Evolutionary conservation across 2,113 vertebrate species (phyloP).

Genomic region (Butorides virescens): DNA sequence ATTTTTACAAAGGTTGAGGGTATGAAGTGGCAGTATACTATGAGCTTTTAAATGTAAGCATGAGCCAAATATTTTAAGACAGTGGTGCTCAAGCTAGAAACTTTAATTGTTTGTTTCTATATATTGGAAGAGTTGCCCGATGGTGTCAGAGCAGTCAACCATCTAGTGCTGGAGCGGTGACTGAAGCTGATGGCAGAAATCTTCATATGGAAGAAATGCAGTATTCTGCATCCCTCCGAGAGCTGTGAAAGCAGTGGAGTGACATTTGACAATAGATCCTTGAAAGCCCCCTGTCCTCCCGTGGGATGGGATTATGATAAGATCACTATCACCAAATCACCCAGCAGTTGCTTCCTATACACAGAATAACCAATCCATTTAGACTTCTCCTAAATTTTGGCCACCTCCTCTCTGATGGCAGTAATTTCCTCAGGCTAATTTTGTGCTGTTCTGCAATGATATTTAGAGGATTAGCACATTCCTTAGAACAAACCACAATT

Average conservation of each 20-base stretch:
- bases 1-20: not conserved
- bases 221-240: not conserved
- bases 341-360: not conserved
- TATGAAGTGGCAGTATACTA: not conserved
- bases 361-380: not conserved
- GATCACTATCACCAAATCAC: not conserved
- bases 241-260: not conserved
- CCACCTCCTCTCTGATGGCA: not conserved
- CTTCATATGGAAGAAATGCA: not conserved
- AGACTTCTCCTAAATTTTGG: not conserved
- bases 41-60: not conserved
- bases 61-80: not conserved
- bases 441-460: not conserved
- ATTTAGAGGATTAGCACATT: not conserved
- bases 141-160: not conserved
- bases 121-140: not conserved
- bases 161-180: not conserved
- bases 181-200: not conserved
- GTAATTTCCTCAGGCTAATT: not conserved
- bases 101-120: not conserved
- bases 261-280: not conserved
- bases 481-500: not conserved
- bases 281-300: not conserved
- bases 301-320: not conserved
- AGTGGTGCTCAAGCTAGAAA: not conserved